Percentiles rank a stretch among this genome's conserved stretches.
Evolutionary conservation across 2,797 vertebrate species (phyloP).

Genomic region (Muscicapa comitata): DNA sequence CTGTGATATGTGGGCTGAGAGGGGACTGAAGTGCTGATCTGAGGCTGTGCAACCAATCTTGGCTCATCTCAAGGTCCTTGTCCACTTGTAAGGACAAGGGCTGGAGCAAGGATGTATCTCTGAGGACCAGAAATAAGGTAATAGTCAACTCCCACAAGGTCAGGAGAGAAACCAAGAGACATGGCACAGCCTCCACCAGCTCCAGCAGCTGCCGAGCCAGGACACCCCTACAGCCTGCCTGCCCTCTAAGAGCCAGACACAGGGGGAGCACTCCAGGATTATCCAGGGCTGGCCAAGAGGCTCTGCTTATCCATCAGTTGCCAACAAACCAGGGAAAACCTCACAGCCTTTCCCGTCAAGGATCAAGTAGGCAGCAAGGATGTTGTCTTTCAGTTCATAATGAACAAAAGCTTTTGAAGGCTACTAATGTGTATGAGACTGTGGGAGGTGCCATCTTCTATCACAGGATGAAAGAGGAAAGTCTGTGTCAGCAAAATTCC

Average conservation of each 20-base stretch:
- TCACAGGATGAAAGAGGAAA: neutral
- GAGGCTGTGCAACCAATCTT: neutral
- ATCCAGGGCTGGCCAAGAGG: neutral
- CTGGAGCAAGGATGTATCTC: neutral
- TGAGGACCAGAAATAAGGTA: neutral
- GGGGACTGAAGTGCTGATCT: neutral
- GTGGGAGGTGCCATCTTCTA: neutral
- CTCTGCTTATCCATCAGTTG: neutral
- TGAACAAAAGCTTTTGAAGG: neutral
- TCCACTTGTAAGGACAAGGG: neutral
- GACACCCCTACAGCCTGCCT: neutral
- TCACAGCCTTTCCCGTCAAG: neutral
- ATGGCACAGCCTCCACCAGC: neutral
- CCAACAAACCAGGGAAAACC: neutral
- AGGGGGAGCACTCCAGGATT: neutral
- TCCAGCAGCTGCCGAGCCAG: neutral
- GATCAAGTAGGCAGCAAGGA: neutral
- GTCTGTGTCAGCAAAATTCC: neutral
- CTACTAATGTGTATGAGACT: neutral
- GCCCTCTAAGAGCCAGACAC: neutral
- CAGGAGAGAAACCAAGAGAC: neutral
- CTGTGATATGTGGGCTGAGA: neutral
- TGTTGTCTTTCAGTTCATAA: neutral
- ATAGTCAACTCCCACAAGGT: neutral
- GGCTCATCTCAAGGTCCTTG: neutral